Evolutionary conservation across 1,140 invertebrate genomes (phyloP), one percentile per base, ranked within the genome.

Genomic region (Zaprionus kolodkinae): DNA sequence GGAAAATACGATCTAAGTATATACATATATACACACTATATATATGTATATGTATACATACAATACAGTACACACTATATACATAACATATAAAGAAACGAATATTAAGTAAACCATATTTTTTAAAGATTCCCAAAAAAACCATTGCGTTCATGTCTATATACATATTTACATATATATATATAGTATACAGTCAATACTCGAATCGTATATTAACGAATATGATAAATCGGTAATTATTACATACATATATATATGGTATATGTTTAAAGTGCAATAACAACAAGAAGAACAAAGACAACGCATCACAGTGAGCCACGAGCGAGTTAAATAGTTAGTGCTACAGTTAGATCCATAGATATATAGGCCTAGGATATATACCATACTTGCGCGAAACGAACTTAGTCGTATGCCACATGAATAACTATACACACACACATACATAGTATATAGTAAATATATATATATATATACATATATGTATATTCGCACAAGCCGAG

Each of bases 91-190:
- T 33, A 70, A 40, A 21, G 40, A 72, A 59, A 59, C 54, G 43
- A 59, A 62, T 67, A 40, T 48, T 64, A 60, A 69, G 45, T 17
- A 54, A 67, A 64, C 40, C 81, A 77, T 80, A 84, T 84, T 81
- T 76, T 87, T 82, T 67, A 55, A 78, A 62, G 48, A 55, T 65
- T 78, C 12, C 15, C 17, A 25, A 57, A 21, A 50, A 48, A 36
- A 35, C 70, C 74, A 82, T 87, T 81, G 76, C 73, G 83, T 86
- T 86, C 63, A 66, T 72, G 67, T 84, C 66, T 76, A 79, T 81
- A 68, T 45, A 66, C 68, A 54, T 10, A 50, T 50, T 30, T 30
- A 50, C 17, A 21, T 11, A 13, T 25, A 50, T 45, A 17, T 25
- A 63, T 36, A 33, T 63, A 52, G 12, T 64, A 45, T 30, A 62